phyloP scores from a whole-genome alignment of 2,113 vertebrate genomes.

The Lota lota region DNA sequence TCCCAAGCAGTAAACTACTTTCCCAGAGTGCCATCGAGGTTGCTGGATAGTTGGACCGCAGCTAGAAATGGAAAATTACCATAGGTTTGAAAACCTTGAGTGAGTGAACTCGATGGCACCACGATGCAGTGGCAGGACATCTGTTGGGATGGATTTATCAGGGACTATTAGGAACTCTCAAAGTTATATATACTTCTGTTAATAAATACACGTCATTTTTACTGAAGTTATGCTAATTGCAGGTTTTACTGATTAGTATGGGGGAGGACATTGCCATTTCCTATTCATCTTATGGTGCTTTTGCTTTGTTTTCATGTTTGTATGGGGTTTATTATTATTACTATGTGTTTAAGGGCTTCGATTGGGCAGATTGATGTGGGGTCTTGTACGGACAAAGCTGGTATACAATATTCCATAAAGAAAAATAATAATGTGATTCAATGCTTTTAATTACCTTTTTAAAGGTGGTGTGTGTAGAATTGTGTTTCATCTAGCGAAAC shows the following conservation, averaged over 20 bases:
- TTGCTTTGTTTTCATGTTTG: conserved; percentile 41
- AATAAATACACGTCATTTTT: conserved; percentile 20
- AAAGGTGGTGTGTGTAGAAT: too few relatives aligned
- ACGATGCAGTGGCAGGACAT: too few relatives aligned
- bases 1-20: too few relatives aligned
- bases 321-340: conserved; percentile 12
- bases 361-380: neutral
- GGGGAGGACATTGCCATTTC: conserved; percentile 3
- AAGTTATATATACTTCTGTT: conserved; percentile 4
- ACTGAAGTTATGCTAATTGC: conserved; percentile 14
- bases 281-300: conserved; percentile 43
- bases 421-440: neutral
- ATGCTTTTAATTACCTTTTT: neutral
- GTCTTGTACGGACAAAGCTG: conserved; percentile 9
- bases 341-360: conserved; percentile 15
- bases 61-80: too few relatives aligned
- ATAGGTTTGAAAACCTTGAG: too few relatives aligned
- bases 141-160: conserved; percentile 26
- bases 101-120: too few relatives aligned
- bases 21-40: too few relatives aligned
- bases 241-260: conserved; percentile 14
- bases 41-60: too few relatives aligned
- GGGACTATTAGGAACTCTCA: conserved; percentile 30
- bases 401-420: neutral
- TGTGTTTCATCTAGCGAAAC: too few relatives aligned